Base-by-base conservation (phyloP, 2,797 vertebrate species). In the Pipistrellus nathusii region DNA sequence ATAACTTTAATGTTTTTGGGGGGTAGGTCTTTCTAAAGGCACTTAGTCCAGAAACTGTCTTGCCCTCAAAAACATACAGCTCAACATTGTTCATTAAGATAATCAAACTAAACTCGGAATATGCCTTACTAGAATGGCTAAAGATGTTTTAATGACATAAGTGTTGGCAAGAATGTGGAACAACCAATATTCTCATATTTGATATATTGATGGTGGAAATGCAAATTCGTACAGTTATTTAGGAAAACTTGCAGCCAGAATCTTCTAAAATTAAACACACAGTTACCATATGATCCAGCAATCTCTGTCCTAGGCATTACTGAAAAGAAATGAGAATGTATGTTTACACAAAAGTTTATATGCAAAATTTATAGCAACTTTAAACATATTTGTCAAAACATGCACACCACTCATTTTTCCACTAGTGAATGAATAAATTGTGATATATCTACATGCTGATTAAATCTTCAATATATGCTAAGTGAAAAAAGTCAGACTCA, bases 51-150 rank as follows among this genome's bases (percentile, higher is more conserved):
- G n/a, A 92, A 90, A 84, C n/a, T 69, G 18, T 72, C 18, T 7
- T 78, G 11, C 27, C 44, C 35, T 41, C 23, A 12, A 81, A 86
- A 86, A 71, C 21, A 32, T 35, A 53, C 35, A 44, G 21, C 17
- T 85, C 25, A 68, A 27, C 18, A 85, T 41, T 75, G 14, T 64
- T 86, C 38, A 88, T 75, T 71, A 87, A 41, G 11, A 8, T 64
- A 76, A 71, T 84, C n/a, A 84, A 93, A 75, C 55, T 88, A 69
- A 96, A 66, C 23, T 46, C 59, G 48, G 64, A 85, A 83, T n/a
- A 64, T 57, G 44, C 30, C n/a, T 55, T 85, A 48, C 76, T 68
- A 62, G 30, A 82, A 81, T 80, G 44, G 18, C 53, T 77, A 41
- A 59, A 46, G 66, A 20, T 11, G 20, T 51, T 75, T 90, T 71